Evolutionary conservation across 2,113 vertebrate species (phyloP).

Genomic region (Tragelaphus buxtoni): DNA sequence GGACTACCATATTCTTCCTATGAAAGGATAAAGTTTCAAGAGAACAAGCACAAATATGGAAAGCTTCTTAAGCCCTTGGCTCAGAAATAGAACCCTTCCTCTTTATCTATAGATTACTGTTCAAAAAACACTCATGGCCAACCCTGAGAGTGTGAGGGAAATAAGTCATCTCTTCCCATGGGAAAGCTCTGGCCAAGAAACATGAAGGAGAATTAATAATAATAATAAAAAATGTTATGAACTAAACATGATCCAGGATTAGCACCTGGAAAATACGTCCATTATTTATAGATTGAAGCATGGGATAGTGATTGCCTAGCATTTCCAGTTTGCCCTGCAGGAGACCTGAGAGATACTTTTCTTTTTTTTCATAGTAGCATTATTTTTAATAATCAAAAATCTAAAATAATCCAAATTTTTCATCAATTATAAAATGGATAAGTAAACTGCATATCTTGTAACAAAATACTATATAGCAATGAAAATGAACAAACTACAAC

Average conservation of each 20-base stretch:
- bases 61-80: background rate
- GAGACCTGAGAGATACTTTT: too few species aligned
- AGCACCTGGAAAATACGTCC: background rate
- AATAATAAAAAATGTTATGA: background rate
- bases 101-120: background rate
- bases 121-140: background rate
- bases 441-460: background rate
- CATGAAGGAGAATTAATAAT: background rate
- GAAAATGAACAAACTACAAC: background rate
- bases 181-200: background rate
- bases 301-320: background rate
- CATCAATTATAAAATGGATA: background rate
- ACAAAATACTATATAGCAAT: background rate
- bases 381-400: background rate
- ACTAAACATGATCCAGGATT: background rate
- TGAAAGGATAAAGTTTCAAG: background rate
- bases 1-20: background rate
- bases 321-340: background rate
- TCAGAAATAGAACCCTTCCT: background rate
- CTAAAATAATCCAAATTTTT: background rate
- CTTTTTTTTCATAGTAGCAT: background rate
- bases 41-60: background rate
- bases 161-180: background rate
- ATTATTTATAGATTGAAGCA: background rate
- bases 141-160: background rate